Conservation (phyloP, 2,113 vertebrate species). For the Archilochus colubris region DNA sequence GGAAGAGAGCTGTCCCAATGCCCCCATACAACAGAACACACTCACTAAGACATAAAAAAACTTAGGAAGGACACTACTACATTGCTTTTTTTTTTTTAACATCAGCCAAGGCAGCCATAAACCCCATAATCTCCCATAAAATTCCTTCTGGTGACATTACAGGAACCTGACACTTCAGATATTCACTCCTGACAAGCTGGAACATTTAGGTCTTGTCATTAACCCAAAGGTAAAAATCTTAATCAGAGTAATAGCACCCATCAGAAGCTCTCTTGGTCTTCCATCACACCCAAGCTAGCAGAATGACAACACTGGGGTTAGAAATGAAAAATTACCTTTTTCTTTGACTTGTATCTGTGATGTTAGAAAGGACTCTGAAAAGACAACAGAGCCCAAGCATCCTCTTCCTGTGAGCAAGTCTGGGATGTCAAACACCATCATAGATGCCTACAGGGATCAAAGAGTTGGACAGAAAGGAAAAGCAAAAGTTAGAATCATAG, state of each 20-base stretch:
- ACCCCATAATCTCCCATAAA: not conserved
- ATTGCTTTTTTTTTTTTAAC: not conserved
- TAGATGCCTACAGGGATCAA: slow-evolving; percentile 78
- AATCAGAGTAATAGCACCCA: rapidly evolving
- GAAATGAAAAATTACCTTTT: slow-evolving; percentile 74
- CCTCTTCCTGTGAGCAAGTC: slow-evolving; percentile 79
- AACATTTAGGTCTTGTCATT: not conserved
- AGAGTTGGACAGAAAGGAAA: not conserved
- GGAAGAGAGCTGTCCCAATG: not conserved
- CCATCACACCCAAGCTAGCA: not conserved
- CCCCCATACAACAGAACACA: not conserved
- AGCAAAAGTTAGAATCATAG: not conserved
- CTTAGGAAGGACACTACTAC: not conserved
- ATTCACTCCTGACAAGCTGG: not conserved
- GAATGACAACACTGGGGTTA: rapidly evolving
- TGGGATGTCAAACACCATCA: slow-evolving; percentile 90
- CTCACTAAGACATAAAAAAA: not conserved
- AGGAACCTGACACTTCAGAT: not conserved
- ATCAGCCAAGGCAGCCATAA: not conserved
- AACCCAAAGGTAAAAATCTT: not conserved
- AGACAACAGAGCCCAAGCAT: slow-evolving; percentile 89
- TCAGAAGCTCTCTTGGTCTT: not conserved
- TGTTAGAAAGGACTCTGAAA: slow-evolving; percentile 94
- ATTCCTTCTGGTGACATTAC: not conserved
- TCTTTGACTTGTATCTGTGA: slow-evolving; percentile 91